These are phyloP conservation scores for Microtus montanus DNA, from an alignment of 2,113 vertebrate genomes.

Conservation along the genomic window DNA sequence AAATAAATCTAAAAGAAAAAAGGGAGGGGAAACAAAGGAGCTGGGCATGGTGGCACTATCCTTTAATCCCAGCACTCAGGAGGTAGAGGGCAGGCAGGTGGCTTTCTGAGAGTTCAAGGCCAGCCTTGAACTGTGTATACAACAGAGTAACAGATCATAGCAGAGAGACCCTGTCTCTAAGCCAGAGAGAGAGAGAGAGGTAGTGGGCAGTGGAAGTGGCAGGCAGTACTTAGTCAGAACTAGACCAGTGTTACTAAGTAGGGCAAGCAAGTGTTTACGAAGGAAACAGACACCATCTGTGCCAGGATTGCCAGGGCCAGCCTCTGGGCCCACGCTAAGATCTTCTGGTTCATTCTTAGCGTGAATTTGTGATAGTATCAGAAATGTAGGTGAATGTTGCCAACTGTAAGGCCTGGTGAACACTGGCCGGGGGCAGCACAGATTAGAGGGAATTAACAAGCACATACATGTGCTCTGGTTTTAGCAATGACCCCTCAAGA, in stretches of 20 bases:
- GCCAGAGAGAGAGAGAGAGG: no score
- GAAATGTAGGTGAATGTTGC: background rate
- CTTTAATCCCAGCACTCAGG: background rate
- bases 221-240: no score
- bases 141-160: background rate
- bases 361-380: background rate
- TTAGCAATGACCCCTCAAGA: background rate
- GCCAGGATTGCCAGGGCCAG: background rate
- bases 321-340: no score
- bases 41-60: background rate
- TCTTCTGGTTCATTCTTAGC: background rate
- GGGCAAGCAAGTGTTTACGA: background rate
- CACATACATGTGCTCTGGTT: fast-evolving
- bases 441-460: fast-evolving
- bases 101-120: background rate
- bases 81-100: background rate
- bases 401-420: fast-evolving
- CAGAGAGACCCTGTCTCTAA: background rate
- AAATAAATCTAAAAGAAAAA: no score
- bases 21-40: background rate
- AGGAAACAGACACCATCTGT: background rate
- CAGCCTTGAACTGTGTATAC: background rate
- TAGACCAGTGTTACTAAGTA: background rate
- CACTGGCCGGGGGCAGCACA: background rate
- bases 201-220: no score